Conservation (phyloP, 2,797 vertebrate genomes). For the Rhodeus uyekii region DNA sequence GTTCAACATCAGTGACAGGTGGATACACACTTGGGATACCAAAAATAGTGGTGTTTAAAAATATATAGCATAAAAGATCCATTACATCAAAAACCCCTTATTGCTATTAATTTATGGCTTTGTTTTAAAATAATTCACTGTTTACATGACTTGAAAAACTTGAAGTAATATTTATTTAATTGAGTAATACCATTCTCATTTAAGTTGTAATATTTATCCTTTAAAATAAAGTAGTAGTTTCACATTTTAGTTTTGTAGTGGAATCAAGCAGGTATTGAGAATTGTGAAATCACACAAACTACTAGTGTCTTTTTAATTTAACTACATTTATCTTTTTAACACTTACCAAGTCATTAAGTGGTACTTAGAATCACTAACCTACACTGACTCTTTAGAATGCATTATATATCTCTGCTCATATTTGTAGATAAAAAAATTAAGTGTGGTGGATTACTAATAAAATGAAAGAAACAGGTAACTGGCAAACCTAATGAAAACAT, state of each 20-base stretch:
- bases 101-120: not conserved
- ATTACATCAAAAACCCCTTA: not conserved
- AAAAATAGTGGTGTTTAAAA: not conserved
- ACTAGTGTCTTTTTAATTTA: not conserved
- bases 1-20: conserved; percentile 7
- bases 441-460: not conserved
- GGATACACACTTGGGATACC: not conserved
- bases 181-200: too few relatives aligned
- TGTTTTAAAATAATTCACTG: too few relatives aligned
- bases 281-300: not conserved
- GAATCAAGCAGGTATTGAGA: too few relatives aligned
- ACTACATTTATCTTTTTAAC: not conserved
- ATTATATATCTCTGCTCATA: not conserved
- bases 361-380: not conserved
- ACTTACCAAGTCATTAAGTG: not conserved
- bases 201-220: not conserved
- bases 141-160: too few relatives aligned
- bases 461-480: not conserved
- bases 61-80: not conserved
- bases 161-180: too few relatives aligned
- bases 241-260: not conserved
- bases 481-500: not conserved
- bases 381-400: not conserved
- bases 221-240: conserved; percentile 1
- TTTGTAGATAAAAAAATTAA: not conserved